These are phyloP conservation scores for Tenthredo livida DNA, from an alignment of 2,888 invertebrate genomes.

Conservation along the genomic window DNA sequence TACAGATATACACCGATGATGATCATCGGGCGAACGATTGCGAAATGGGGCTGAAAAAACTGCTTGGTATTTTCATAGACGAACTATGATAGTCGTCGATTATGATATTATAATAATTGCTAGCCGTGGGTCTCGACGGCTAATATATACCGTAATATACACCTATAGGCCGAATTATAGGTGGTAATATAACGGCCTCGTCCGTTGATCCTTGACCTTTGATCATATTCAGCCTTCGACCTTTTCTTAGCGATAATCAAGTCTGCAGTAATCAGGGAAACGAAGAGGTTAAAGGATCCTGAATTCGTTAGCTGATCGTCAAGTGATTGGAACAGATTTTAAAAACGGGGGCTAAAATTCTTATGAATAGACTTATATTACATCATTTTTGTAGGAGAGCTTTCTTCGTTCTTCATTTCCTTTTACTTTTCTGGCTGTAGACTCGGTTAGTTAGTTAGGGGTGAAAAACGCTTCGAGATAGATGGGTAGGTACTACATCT, in stretches of 20 bases:
- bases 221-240: conserved; percentile 23
- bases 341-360: background rate
- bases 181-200: conserved; percentile 6
- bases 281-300: conserved; percentile 4
- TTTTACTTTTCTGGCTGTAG: background rate
- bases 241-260: conserved; percentile 14
- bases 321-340: background rate
- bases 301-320: conserved; percentile 1
- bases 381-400: background rate
- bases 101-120: conserved; percentile 26
- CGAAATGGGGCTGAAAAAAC: background rate
- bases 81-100: background rate
- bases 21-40: background rate
- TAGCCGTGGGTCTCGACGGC: background rate
- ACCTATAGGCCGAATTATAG: conserved; percentile 19
- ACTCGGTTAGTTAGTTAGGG: background rate
- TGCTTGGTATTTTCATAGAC: background rate
- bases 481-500: background rate
- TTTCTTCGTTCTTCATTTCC: background rate
- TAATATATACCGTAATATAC: conserved; percentile 22
- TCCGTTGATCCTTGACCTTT: conserved; percentile 29
- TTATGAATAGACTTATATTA: background rate
- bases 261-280: conserved; percentile 22
- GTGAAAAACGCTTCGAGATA: background rate
- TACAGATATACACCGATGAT: background rate